phyloP scores from a whole-genome alignment of 1,140 invertebrate genomes.

The Cryptotermes secundus region DNA sequence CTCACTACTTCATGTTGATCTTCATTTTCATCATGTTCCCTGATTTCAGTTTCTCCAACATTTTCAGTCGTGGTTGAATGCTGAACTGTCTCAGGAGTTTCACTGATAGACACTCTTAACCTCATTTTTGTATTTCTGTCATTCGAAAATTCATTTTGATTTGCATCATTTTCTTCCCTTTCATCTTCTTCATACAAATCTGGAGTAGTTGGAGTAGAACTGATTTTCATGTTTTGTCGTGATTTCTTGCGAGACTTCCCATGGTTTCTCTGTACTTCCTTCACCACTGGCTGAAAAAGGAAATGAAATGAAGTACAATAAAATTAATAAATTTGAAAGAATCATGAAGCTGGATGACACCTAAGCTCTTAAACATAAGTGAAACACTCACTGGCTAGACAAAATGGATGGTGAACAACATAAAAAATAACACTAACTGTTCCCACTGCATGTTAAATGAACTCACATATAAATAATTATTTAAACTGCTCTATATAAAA shows the following conservation, averaged over 20 bases:
- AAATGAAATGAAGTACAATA: background rate
- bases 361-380: no score
- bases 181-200: constrained; percentile 7
- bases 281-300: background rate
- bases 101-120: background rate
- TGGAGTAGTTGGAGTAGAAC: background rate
- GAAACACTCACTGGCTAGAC: no score
- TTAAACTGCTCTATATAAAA: no score
- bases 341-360: no score
- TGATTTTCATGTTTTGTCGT: background rate
- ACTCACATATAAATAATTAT: no score
- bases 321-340: background rate
- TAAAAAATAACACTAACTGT: no score
- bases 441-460: no score
- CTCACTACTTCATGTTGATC: background rate
- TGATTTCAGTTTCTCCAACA: background rate
- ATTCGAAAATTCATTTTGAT: background rate
- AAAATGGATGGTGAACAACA: no score
- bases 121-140: background rate
- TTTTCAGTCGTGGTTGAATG: background rate
- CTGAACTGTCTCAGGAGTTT: background rate
- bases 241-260: background rate
- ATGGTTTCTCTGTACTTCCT: background rate
- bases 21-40: background rate
- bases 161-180: background rate